phyloP scores from a whole-genome alignment of 1,140 invertebrate genomes.

The Nylanderia fulva region DNA sequence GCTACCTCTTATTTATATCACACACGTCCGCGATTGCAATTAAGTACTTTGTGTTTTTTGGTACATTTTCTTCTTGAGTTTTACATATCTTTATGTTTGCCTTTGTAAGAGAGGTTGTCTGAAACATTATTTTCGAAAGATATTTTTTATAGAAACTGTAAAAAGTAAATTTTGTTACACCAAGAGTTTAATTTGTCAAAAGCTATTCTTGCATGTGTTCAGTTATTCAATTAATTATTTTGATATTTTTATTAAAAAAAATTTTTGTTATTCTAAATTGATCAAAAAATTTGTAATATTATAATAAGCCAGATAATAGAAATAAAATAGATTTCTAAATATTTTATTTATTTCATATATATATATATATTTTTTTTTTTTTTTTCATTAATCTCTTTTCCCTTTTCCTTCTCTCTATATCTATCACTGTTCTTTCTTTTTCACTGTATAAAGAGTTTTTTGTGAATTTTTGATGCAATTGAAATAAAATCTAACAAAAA shows the following conservation, averaged over 20 bases:
- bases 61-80: neutral
- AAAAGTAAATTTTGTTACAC: neutral
- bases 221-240: neutral
- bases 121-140: neutral
- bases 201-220: neutral
- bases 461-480: no score
- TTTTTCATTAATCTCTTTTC: no score
- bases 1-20: conserved; percentile 29
- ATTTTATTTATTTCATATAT: no score
- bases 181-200: neutral
- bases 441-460: no score
- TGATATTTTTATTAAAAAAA: neutral
- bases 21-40: conserved; percentile 14
- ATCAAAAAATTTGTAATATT: neutral
- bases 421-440: no score
- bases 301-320: neutral
- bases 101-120: neutral
- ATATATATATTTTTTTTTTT: no score
- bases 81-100: neutral
- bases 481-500: neutral
- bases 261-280: neutral
- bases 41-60: conserved; percentile 17
- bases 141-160: neutral
- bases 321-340: no score
- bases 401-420: no score